Percentiles rank a stretch among this genome's conserved stretches.
Conservation (phyloP, 2,888 invertebrate species). For the Exocentrus adspersus region DNA sequence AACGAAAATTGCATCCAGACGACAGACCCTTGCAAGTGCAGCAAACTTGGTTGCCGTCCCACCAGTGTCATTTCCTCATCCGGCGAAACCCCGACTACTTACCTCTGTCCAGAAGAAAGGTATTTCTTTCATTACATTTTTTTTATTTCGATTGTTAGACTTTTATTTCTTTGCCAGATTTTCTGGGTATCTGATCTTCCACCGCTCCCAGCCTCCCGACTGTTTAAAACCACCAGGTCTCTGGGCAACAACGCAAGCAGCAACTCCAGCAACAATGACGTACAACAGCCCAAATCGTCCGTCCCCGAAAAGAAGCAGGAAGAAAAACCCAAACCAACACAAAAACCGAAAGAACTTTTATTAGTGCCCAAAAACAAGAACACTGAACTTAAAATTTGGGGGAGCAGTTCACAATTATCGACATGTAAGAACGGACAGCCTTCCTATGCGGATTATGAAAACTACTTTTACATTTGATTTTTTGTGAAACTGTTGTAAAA, state of each 20-base stretch:
- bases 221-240: constrained; percentile 51
- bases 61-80: constrained; percentile 83
- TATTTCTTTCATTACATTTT: too few species aligned
- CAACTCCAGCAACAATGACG: constrained; percentile 43
- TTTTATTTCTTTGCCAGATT: constrained; percentile 64
- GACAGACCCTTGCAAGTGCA: constrained; percentile 86
- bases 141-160: too few species aligned
- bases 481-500: constrained; percentile 24
- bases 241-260: constrained; percentile 42
- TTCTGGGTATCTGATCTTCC: constrained; percentile 69
- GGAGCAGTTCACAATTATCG: constrained; percentile 48
- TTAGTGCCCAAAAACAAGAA: constrained; percentile 46
- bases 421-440: constrained; percentile 55
- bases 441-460: constrained; percentile 72
- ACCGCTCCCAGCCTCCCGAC: constrained; percentile 61
- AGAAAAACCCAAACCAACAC: constrained; percentile 29
- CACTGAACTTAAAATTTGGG: constrained; percentile 55
- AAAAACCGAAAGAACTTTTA: constrained; percentile 41
- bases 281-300: constrained; percentile 61
- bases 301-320: constrained; percentile 46
- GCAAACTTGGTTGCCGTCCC: constrained; percentile 73
- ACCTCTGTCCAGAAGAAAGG: constrained; percentile 67
- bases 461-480: constrained; percentile 71
- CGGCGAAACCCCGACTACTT: constrained; percentile 83
- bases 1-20: constrained; percentile 87